Base-by-base conservation (phyloP, 2,888 invertebrate species). In the Monopis laevigella region DNA sequence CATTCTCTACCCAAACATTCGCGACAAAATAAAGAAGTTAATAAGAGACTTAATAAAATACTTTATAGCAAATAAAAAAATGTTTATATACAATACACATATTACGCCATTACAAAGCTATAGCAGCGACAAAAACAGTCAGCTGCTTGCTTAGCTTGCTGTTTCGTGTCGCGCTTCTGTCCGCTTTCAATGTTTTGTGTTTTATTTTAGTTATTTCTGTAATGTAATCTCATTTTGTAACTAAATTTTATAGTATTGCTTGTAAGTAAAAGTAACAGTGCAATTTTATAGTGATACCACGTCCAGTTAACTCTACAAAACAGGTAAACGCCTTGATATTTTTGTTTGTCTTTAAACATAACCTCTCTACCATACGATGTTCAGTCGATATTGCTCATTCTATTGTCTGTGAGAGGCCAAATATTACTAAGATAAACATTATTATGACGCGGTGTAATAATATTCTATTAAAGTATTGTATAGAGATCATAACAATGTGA, bases 61-160 rank as follows among this genome's bases (percentile, higher is more conserved):
- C n/a, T n/a, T n/a, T n/a, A n/a, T n/a, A n/a, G n/a, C n/a, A n/a
- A n/a, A n/a, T n/a, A n/a, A n/a, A n/a, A n/a, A n/a, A n/a, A n/a
- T n/a, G n/a, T n/a, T n/a, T n/a, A n/a, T n/a, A n/a, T 10, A 10
- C 24, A 10, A 24, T 6, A 24, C 24, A 24, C 6, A 57, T 51
- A 45, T 45, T 46, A 52, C 72, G 65, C 53, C 47, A 42, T 39
- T 58, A 51, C 73, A 75, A 80, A 58, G 78, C 67, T 53, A 67
- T 52, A 50, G 51, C 65, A 59, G 52, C 55, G 59, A 55, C 21
- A 11, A 21, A 10, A 62, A 53, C 55, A 84, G 85, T 86, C 86
- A 85, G 85, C 85, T 85, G 86, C 85, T n/a, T 85, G 84, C 85
- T 85, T 85, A 78, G 82, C 84, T 84, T 84, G 83, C 84, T 82